A percentile compares a stretch with the other conserved stretches of the same genome.
These are phyloP conservation scores for Axinella damicornis DNA, from an alignment of 37 sponge, comb jelly and placozoan species.

Conservation along the genomic window DNA sequence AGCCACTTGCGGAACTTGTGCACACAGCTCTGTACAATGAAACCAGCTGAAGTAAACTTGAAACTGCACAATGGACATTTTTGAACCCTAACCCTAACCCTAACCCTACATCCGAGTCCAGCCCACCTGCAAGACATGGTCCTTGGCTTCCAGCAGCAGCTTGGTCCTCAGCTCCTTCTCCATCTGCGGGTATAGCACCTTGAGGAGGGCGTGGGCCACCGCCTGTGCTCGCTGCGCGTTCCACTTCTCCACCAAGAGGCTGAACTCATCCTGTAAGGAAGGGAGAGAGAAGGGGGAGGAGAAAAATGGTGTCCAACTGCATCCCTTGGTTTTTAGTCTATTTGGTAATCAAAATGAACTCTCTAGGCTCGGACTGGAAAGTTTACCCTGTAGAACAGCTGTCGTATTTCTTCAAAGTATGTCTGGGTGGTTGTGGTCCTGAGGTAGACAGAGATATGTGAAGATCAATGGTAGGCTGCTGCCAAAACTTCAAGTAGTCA, in stretches of 20 bases:
- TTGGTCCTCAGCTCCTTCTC: conserved; percentile 83
- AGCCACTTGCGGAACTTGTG: conserved; percentile 80
- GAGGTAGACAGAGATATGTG: not conserved
- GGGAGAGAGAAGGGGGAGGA: not conserved
- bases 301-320: not conserved
- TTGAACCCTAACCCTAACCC: too few species aligned
- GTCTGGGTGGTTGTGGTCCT: conserved; percentile 38
- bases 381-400: conserved; percentile 84
- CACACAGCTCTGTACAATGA: conserved; percentile 58
- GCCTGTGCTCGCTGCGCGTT: conserved; percentile 92
- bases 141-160: conserved; percentile 87
- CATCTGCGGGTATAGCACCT: conserved; percentile 90
- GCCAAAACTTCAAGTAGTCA: too few species aligned
- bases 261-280: conserved; percentile 86
- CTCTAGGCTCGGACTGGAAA: too few species aligned
- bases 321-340: too few species aligned
- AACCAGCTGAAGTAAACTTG: too few species aligned
- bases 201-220: conserved; percentile 80
- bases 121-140: conserved; percentile 85
- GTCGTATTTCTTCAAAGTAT: conserved; percentile 91
- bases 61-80: too few species aligned
- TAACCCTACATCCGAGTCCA: too few species aligned
- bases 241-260: conserved; percentile 92
- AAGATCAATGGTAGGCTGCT: too few species aligned
- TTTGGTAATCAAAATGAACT: too few species aligned